Evolutionary conservation across 1,140 invertebrate species (phyloP), one percentile per base, ranked within the genome.

Genomic region (Oreohelix idahoensis): DNA sequence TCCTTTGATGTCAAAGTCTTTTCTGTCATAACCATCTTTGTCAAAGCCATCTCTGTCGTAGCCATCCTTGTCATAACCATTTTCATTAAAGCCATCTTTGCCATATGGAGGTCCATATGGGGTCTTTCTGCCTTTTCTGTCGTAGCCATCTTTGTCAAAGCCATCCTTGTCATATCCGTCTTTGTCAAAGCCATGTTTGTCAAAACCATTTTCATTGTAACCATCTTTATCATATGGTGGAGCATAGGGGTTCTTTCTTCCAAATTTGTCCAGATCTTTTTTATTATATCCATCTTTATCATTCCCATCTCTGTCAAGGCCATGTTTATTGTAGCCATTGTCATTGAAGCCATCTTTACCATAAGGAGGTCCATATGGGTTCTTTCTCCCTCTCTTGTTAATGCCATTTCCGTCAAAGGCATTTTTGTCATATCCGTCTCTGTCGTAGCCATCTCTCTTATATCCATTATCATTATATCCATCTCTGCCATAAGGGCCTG

Each of bases 391-490:
- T 32, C 53, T 58, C 29, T 66, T 66, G 63, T 32, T 66, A 17
- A 32, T 32, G 17, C 78, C 70, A 58, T 71, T 39, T 70, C 71
- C 71, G 39, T 81, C 79, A 45, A 79, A 71, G 49, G 32, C 63
- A 42, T 71, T 45, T 42, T 83, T 78, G 74, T 70, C 81, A 66
- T 83, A 73, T 1, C 77, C 63, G 29, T 79, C 63, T 51, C 79
- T 84, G 74, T 79, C 82, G 29, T 29, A 39, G 39, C 32, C 76
- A 26, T 71, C 51, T 45, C 42, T 8, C 5, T 17, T 10, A 70
- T 53, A 66, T 32, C 29, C 63, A 66, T 66, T 66, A 10, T 35
- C 20, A 23, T 66, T 66, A 32, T 66, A 66, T 4, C 63, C 63
- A 66, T 66, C 63, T 66, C 32, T 66, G n/a, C 63, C 63, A 66